Evolutionary conservation across 2,888 invertebrate genomes (phyloP).

Genomic region (Branchellion lobata): DNA sequence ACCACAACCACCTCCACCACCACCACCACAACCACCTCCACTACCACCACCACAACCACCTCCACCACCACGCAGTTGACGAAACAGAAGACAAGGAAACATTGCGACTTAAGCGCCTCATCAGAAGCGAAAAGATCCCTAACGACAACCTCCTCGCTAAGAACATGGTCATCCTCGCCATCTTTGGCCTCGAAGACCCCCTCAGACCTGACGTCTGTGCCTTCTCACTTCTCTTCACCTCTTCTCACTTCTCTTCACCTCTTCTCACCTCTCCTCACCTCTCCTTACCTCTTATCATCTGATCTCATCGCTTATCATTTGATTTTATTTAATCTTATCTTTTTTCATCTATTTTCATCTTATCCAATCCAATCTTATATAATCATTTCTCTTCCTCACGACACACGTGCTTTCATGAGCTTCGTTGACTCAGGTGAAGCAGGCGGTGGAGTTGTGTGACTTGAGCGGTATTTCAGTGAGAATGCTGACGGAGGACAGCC

Average conservation of each 20-base stretch:
- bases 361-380: background rate
- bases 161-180: conserved; percentile 27
- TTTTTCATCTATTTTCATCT: too few relatives aligned
- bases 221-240: too few relatives aligned
- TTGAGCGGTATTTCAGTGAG: background rate
- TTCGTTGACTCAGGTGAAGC: background rate
- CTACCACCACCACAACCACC: background rate
- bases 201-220: conserved; percentile 31
- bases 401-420: background rate
- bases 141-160: conserved; percentile 12
- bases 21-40: background rate
- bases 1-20: too few relatives aligned
- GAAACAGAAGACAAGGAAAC: background rate
- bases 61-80: background rate
- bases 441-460: conserved; percentile 11
- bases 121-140: background rate
- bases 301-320: too few relatives aligned
- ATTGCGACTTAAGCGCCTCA: background rate
- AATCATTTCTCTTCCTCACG: background rate
- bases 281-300: too few relatives aligned
- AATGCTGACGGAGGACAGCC: conserved; percentile 1
- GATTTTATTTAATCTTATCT: too few relatives aligned
- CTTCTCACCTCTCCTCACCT: too few relatives aligned
- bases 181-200: conserved; percentile 37
- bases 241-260: too few relatives aligned